Conservation (phyloP, 2,113 vertebrate genomes). For the Triplophysa siluroides region DNA sequence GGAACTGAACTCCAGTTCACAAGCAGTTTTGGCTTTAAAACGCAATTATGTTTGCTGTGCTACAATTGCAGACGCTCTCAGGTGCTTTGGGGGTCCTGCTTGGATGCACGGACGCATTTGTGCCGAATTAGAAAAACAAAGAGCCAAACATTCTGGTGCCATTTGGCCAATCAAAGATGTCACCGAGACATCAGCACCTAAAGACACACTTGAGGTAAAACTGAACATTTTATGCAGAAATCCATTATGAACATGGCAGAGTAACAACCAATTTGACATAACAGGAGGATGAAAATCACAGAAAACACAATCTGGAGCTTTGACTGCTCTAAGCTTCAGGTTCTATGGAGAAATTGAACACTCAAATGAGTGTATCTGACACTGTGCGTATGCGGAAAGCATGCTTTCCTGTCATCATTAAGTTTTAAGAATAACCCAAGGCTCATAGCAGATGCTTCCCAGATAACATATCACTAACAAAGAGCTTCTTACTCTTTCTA, state of each 20-base stretch:
- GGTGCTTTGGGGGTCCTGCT: constrained; percentile 8
- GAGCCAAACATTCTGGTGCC: constrained; percentile 9
- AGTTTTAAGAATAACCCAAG: constrained; percentile 54
- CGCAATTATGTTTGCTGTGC: constrained; percentile 36
- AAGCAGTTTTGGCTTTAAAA: constrained; percentile 31
- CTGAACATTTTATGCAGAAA: constrained; percentile 2
- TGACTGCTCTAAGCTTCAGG: constrained; percentile 22
- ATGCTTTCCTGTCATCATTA: constrained; percentile 47
- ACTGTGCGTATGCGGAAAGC: constrained; percentile 23
- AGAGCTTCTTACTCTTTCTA: constrained; percentile 28
- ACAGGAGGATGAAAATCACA: constrained; percentile 14
- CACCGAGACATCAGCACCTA: not conserved
- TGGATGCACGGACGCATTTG: not conserved
- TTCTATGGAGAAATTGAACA: constrained; percentile 11
- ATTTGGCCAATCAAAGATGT: constrained; percentile 14
- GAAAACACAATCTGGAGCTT: not conserved
- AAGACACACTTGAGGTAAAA: constrained; percentile 7
- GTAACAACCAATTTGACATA: not conserved
- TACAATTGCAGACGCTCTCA: not conserved
- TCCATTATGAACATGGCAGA: constrained; percentile 15
- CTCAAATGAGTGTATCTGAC: constrained; percentile 22
- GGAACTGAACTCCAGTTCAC: not conserved
- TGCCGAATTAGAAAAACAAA: constrained; percentile 9
- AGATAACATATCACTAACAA: constrained; percentile 26
- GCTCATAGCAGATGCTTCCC: constrained; percentile 47